phyloP scores from a whole-genome alignment of 2,113 vertebrate genomes.

The Poecile atricapillus region DNA sequence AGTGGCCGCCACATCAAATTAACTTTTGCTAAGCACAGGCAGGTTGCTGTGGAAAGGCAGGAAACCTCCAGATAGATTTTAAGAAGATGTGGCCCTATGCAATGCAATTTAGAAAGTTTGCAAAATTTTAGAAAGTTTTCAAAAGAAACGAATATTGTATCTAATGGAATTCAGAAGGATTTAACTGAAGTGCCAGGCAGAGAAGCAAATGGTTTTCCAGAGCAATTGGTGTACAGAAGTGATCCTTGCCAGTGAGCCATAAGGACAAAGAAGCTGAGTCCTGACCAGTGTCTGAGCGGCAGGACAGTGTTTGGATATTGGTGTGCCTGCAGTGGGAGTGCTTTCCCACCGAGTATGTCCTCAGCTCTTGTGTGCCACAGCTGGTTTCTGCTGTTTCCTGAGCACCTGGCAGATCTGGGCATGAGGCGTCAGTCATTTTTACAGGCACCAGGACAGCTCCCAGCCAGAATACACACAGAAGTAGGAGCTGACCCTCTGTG shows the following conservation, averaged over 20 bases:
- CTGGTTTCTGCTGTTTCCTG: not conserved
- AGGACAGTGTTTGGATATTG: not conserved
- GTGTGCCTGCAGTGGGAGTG: accelerated
- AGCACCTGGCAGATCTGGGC: not conserved
- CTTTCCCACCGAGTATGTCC: accelerated
- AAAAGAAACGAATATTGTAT: not conserved
- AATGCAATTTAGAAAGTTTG: not conserved
- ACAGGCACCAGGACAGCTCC: not conserved
- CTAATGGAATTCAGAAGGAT: not conserved
- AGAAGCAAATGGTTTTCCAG: not conserved
- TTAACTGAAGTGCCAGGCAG: not conserved
- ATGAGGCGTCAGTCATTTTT: not conserved
- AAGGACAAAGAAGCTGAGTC: not conserved
- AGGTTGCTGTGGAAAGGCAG: not conserved
- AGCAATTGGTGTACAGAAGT: not conserved
- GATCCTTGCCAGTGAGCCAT: not conserved
- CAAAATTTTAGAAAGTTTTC: not conserved
- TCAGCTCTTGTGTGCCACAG: not conserved
- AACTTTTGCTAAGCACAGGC: constrained; percentile 1
- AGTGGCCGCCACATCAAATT: constrained; percentile 46
- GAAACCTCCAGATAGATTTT: not conserved
- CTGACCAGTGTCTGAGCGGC: not conserved
- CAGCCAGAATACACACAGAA: accelerated
- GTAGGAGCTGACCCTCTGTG: not conserved
- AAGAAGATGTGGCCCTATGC: accelerated